phyloP scores from a whole-genome alignment of 2,113 vertebrate species.

The Barbus barbus region DNA sequence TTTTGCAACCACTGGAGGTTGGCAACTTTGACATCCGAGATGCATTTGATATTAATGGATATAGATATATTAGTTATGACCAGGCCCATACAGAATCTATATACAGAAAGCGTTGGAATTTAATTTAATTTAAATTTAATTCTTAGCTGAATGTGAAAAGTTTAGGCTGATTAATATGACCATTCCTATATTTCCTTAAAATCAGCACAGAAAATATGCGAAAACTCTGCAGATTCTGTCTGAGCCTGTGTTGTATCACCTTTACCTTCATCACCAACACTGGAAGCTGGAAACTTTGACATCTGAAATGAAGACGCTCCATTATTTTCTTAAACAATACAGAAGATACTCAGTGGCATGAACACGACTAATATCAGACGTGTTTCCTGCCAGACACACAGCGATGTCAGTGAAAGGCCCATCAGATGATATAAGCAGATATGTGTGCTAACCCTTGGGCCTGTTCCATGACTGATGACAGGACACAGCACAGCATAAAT shows the following conservation, averaged over 20 bases:
- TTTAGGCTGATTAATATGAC: no score
- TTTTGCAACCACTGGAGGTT: not conserved
- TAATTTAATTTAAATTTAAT: no score
- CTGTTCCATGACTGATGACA: slow-evolving; percentile 44
- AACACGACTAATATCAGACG: slow-evolving; percentile 24
- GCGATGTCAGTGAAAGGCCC: slow-evolving; percentile 31
- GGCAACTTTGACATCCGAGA: not conserved
- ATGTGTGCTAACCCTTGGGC: slow-evolving; percentile 32
- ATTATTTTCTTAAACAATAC: not conserved
- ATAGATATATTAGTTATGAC: not conserved
- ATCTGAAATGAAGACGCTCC: not conserved
- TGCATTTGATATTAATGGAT: not conserved
- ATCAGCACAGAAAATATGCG: no score
- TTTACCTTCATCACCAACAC: slow-evolving; percentile 2
- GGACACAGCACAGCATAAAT: slow-evolving; percentile 47
- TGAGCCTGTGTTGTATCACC: not conserved
- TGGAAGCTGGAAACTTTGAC: not conserved
- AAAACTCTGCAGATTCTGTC: no score
- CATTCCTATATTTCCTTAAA: no score
- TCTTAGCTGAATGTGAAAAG: no score
- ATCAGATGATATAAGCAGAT: slow-evolving; percentile 39
- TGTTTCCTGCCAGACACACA: slow-evolving; percentile 23
- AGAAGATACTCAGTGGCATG: slow-evolving; percentile 10
- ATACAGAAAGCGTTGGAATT: not conserved
- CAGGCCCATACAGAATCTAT: not conserved